Evolutionary conservation across 2,113 vertebrate species (phyloP).

Genomic region (Micronycteris hirsuta): DNA sequence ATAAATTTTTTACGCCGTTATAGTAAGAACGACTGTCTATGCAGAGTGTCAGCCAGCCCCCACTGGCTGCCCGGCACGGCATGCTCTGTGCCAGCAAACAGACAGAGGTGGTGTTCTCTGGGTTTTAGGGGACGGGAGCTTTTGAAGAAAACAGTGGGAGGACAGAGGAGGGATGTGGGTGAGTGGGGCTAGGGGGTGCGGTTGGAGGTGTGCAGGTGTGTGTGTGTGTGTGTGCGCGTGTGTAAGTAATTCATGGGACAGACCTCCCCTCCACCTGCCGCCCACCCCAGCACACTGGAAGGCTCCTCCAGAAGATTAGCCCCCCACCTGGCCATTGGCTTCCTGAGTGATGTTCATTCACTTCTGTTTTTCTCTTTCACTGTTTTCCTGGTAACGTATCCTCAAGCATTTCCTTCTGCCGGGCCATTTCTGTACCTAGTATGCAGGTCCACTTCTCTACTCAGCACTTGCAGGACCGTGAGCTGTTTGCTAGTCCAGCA

Average conservation of each 20-base stretch:
- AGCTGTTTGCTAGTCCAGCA: not conserved
- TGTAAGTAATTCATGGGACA: no score
- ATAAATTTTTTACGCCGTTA: not conserved
- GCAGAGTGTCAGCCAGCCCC: not conserved
- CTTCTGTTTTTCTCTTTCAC: not conserved
- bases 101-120: not conserved
- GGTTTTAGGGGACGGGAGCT: not conserved
- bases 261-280: no score
- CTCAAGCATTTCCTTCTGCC: not conserved
- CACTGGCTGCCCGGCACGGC: not conserved
- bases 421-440: not conserved
- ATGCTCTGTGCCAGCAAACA: not conserved
- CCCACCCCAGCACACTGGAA: not conserved
- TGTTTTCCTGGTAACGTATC: not conserved
- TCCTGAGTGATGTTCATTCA: not conserved
- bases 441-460: fast-evolving
- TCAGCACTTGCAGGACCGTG: not conserved
- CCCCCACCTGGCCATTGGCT: not conserved
- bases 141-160: not conserved
- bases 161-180: not conserved
- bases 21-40: not conserved
- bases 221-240: no score
- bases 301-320: not conserved
- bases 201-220: no score
- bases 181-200: not conserved